Conservation (phyloP, 2,797 vertebrate genomes). For the Phaenicophaeus curvirostris region DNA sequence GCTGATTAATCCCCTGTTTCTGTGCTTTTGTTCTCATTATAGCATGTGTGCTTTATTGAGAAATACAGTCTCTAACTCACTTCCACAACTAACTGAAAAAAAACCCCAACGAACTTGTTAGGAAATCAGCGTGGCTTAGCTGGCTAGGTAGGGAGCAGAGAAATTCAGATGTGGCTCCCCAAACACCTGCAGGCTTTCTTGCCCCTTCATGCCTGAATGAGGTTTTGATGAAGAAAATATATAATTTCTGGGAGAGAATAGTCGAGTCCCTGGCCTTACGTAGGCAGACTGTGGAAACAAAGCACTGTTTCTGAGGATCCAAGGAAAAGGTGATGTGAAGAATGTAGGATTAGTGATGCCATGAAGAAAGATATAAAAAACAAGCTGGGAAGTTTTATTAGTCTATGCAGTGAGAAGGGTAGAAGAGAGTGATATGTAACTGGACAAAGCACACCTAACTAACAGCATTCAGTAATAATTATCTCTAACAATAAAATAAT, state of each 20-base stretch:
- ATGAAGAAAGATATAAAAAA: background rate
- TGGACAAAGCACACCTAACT: background rate
- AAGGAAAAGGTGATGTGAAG: background rate
- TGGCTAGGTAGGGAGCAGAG: background rate
- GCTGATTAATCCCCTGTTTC: background rate
- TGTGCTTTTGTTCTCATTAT: background rate
- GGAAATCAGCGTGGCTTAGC: background rate
- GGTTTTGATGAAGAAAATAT: background rate
- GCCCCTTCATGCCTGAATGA: background rate
- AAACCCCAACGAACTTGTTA: fast-evolving
- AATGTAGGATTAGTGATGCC: background rate
- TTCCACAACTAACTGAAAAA: background rate
- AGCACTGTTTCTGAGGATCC: background rate
- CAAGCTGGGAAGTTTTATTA: background rate
- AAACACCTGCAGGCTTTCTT: background rate
- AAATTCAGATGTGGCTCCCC: background rate
- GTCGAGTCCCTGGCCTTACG: background rate
- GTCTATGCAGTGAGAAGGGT: background rate
- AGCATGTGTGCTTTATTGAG: background rate
- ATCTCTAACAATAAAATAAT: background rate
- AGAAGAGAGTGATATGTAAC: background rate
- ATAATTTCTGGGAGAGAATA: background rate
- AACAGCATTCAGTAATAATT: background rate
- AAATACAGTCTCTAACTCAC: background rate
- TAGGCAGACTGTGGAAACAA: background rate